These are phyloP conservation scores for Dunckerocampus dactyliophorus DNA, from an alignment of 2,113 vertebrate genomes.

Conservation along the genomic window DNA sequence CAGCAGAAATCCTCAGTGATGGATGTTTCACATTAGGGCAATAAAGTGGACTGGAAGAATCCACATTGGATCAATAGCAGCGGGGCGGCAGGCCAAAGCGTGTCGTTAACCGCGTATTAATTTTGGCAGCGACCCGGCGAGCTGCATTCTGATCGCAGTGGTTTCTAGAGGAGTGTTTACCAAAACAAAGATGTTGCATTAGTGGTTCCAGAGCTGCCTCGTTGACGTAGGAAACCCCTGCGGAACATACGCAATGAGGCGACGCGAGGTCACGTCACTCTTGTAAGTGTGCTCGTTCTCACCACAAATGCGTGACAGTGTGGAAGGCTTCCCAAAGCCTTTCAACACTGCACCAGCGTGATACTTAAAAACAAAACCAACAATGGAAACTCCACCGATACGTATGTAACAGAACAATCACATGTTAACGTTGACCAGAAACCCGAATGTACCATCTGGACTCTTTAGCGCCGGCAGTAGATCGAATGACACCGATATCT, in stretches of 20 bases:
- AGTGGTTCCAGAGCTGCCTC: conserved; percentile 58
- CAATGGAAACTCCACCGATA: no score
- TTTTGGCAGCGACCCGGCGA: conserved; percentile 56
- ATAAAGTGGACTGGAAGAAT: conserved; percentile 59
- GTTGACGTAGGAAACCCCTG: conserved; percentile 60
- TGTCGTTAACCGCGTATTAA: conserved; percentile 72
- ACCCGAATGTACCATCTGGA: conserved; percentile 1
- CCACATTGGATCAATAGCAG: conserved; percentile 63
- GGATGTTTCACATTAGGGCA: conserved; percentile 66
- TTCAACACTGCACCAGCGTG: conserved; percentile 28
- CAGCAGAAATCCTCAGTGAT: conserved; percentile 41
- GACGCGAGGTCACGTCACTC: conserved; percentile 52
- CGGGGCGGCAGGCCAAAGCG: conserved; percentile 59
- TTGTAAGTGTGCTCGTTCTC: conserved; percentile 46
- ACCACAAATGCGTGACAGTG: conserved; percentile 27
- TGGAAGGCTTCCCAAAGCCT: conserved; percentile 28
- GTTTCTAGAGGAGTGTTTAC: conserved; percentile 72
- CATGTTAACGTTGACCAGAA: no score
- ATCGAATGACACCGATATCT: conserved; percentile 48
- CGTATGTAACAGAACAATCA: no score
- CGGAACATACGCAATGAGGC: conserved; percentile 52
- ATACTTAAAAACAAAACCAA: not conserved
- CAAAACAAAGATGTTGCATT: conserved; percentile 62
- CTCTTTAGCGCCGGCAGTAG: conserved; percentile 22
- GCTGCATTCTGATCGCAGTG: conserved; percentile 63